Evolutionary conservation across 2,113 vertebrate species (phyloP).

Genomic region (Aleadryas rufinucha): DNA sequence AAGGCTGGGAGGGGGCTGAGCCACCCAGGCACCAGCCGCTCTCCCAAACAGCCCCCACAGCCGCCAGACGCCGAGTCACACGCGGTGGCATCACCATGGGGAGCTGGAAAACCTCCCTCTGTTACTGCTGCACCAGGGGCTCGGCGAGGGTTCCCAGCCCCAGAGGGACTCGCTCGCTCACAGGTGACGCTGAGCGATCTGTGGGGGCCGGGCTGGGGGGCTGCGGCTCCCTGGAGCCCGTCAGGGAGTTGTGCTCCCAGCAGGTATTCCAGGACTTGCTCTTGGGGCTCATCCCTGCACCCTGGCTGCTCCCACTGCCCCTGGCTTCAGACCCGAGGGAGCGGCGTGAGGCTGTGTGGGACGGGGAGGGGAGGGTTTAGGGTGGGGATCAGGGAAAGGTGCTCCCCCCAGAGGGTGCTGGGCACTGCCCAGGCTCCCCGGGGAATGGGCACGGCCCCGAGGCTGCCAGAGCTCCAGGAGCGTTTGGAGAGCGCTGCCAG

Average conservation of each 20-base stretch:
- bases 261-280: neutral
- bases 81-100: neutral
- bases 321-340: neutral
- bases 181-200: neutral
- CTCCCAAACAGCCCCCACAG: neutral
- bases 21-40: neutral
- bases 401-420: neutral
- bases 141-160: neutral
- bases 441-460: neutral
- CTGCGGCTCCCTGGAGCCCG: neutral
- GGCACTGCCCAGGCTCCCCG: neutral
- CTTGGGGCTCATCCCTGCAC: neutral
- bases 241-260: neutral
- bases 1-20: neutral
- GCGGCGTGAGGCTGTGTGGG: neutral
- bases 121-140: rapidly evolving
- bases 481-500: rapidly evolving
- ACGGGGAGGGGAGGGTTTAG: neutral
- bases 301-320: rapidly evolving
- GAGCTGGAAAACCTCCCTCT: neutral
- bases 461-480: neutral
- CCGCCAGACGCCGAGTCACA: neutral
- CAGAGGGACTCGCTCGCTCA: rapidly evolving
- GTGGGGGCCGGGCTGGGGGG: rapidly evolving
- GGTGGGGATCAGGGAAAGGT: rapidly evolving